Evolutionary conservation across 2,113 vertebrate species (phyloP).

Genomic region (Baryphthengus martii): DNA sequence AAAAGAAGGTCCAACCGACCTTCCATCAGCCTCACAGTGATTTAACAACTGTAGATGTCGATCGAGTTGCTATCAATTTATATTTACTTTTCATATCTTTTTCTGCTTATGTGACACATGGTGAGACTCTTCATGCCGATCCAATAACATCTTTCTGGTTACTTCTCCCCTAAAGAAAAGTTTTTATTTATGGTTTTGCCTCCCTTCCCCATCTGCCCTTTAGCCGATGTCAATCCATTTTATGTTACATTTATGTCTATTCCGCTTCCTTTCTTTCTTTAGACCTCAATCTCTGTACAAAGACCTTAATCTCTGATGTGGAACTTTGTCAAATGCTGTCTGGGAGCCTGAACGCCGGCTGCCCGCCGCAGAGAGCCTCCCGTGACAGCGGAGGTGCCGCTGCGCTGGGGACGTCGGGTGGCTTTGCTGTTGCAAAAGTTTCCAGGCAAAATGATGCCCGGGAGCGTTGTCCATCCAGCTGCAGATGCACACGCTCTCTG

Average conservation of each 20-base stretch:
- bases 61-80: not conserved
- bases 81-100: not conserved
- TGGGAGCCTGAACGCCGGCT: conserved; percentile 38
- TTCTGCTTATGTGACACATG: not conserved
- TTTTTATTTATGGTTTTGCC: conserved; percentile 60
- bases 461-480: not conserved
- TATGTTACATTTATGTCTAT: conserved; percentile 70
- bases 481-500: accelerated
- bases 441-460: accelerated
- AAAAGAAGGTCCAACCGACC: not conserved
- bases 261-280: conserved; percentile 52
- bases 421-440: not conserved
- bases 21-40: not conserved
- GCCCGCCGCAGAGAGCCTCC: not conserved
- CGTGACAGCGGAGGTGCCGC: not conserved
- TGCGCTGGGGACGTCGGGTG: not conserved
- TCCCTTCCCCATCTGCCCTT: conserved; percentile 67
- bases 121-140: not conserved
- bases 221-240: conserved; percentile 73
- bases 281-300: conserved; percentile 75
- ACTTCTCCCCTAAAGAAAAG: conserved; percentile 50
- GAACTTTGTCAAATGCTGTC: conserved; percentile 66
- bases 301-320: conserved; percentile 76
- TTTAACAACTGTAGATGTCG: not conserved
- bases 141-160: not conserved